Percentiles rank a stretch among this genome's conserved stretches.
phyloP scores from a whole-genome alignment of 2,888 invertebrate species.

The Pollenia griseotomentosa region DNA sequence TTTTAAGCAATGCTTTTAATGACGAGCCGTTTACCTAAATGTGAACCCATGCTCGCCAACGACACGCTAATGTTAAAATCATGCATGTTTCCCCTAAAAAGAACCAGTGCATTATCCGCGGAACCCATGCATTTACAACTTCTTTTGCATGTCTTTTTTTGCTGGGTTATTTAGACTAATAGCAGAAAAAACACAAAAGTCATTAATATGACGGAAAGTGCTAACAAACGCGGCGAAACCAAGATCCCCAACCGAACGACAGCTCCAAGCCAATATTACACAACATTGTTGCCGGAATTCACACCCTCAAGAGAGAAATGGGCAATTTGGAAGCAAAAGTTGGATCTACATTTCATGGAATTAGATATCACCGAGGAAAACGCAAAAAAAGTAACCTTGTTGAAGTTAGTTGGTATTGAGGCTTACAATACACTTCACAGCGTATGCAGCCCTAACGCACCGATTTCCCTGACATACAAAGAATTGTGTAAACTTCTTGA shows the following conservation, averaged over 20 bases:
- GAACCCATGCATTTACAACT: too few species aligned
- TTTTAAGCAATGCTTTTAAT: too few species aligned
- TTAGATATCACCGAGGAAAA: conserved; percentile 32
- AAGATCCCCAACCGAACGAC: conserved; percentile 25
- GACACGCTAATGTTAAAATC: too few species aligned
- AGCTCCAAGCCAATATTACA: conserved; percentile 44
- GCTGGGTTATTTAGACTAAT: conserved; percentile 5
- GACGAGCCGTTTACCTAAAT: too few species aligned
- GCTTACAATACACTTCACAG: background rate
- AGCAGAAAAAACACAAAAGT: conserved; percentile 3
- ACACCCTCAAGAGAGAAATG: conserved; percentile 52
- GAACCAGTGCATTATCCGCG: too few species aligned
- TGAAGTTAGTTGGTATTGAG: conserved; percentile 32
- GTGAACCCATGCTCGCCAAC: too few species aligned
- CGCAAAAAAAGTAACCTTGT: conserved; percentile 28
- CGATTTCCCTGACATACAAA: conserved; percentile 21
- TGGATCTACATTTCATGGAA: conserved; percentile 29
- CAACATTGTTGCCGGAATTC: conserved; percentile 43
- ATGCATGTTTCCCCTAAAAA: too few species aligned
- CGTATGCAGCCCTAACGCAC: background rate
- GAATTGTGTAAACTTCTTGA: conserved; percentile 24
- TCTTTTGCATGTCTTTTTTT: too few species aligned
- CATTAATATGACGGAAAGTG: conserved; percentile 40
- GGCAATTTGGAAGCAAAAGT: conserved; percentile 38
- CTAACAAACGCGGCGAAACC: conserved; percentile 6